Evolutionary conservation across 2,888 invertebrate genomes (phyloP), one percentile per base, ranked within the genome.

Genomic region (Ecdyonurus torrentis): DNA sequence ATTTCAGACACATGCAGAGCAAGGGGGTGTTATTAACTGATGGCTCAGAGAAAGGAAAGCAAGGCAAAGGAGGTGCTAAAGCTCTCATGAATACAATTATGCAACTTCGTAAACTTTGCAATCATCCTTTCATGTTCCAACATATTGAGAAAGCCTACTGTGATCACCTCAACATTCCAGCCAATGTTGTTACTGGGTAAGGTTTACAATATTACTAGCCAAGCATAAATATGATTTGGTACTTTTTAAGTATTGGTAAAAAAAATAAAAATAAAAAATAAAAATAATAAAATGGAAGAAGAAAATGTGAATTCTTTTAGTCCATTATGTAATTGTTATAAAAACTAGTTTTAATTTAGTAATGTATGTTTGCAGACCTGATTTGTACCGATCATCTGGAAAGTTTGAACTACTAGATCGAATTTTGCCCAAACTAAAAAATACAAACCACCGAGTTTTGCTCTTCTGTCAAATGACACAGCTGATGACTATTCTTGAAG

Each of bases 401-500:
- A 83, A 83, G 72, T 81, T 83, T 74, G 83, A 84, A 69, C 72
- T 85, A 61, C 71, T 84, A 62, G 83, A 83, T 70, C 73, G 83
- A 15, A 82, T 84, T 65, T 71, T 83, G 60, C 83, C 83, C 2
- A 83, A 83, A 70, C 69, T 83, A 67, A 77, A 80, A 67, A 70
- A 73, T 15, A 76, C 75, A 19, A 75, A 75, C 25, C 83, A 83
- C 72, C 74, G 81, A 61, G 78, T 82, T 5, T 72, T 83, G 61
- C 76, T 84, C 63, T 83, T 83, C 73, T 84, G 82, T 74, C 83
- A 83, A 73, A 84, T 84, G 83, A 83, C 83, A 1, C 75, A 79
- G 20, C 74, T 81, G n/a, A 82, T 83, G 82, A 81, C 78, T 52
- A 79, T 81, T 64, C 73, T 81, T 74, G 83, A 83, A 58, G 83